These are phyloP conservation scores for Synergus japonicus DNA, from an alignment of 2,888 invertebrate genomes.

Conservation along the genomic window DNA sequence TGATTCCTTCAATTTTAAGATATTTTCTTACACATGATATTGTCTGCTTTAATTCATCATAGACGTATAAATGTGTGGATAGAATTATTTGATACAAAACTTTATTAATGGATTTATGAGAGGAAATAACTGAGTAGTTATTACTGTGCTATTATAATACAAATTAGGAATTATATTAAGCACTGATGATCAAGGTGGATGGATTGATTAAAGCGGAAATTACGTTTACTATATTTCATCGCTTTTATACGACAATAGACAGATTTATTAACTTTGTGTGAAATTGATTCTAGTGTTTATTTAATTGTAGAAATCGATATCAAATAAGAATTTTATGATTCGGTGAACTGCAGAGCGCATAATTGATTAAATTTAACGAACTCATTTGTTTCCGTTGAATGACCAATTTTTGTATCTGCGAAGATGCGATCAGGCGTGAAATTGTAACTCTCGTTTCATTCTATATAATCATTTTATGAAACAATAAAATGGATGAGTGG, in stretches of 20 bases:
- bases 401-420: background rate
- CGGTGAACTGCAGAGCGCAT: background rate
- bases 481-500: background rate
- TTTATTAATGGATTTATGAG: background rate
- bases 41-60: background rate
- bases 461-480: background rate
- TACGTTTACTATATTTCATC: background rate
- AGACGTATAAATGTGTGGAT: no score
- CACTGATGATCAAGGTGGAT: background rate
- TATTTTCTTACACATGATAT: background rate
- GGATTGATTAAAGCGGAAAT: background rate
- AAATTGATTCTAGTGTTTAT: slow-evolving; percentile 1
- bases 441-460: background rate
- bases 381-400: slow-evolving; percentile 12
- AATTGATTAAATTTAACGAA: slow-evolving; percentile 18
- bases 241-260: background rate
- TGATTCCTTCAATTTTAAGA: background rate
- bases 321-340: background rate
- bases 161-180: background rate
- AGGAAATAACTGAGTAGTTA: background rate
- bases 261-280: background rate
- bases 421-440: background rate
- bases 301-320: background rate
- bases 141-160: background rate
- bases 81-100: background rate